Base-by-base conservation (phyloP, 1,140 invertebrate species). In the Pachyrhynchus sulphureomaculatus region DNA sequence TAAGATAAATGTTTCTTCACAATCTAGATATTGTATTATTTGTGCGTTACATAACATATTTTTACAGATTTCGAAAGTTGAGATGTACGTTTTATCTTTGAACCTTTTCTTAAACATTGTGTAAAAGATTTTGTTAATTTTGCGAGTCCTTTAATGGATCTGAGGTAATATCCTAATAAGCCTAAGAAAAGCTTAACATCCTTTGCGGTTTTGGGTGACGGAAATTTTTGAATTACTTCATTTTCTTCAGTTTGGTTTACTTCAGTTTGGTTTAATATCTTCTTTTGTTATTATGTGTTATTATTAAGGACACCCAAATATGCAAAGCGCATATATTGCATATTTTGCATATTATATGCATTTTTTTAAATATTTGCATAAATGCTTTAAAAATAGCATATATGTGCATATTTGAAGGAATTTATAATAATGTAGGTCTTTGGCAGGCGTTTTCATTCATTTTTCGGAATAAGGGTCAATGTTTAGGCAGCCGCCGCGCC, bases 141-240 rank as follows among this genome's bases (percentile, higher is more conserved):
- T 17, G 64, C 62, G 45, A 69, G 69, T 36, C 68, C 51, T 13
- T 44, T 36, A 24, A 70, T 69, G 51, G 65, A 70, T 47, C 55
- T 55, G 33, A 63, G 17, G 44, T 71, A 71, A 36, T 66, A 66
- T 44, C 56, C 61, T 3, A 54, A 9, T 4, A 64, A 15, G 8
- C 60, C 53, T 36, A 64, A 60, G 51, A 55, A 59, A 17, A 24
- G 37, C 60, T 60, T 64, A 26, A 61, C 51, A 51, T 65, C 56
- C 56, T 70, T 63, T 15, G 57, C 47, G 15, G 56, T 57, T 54
- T 51, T 60, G 60, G 78, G 77, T 45, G 70, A 76, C 8, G 75
- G 74, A 20, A 71, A 58, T 2, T 75, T 59, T 54, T 69, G 72
- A 3, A 66, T 42, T 37, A 65, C 68, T 29, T 54, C 59, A 0